phyloP scores from a whole-genome alignment of 2,888 invertebrate genomes.

The Imbricaverruca yamaguchii region DNA sequence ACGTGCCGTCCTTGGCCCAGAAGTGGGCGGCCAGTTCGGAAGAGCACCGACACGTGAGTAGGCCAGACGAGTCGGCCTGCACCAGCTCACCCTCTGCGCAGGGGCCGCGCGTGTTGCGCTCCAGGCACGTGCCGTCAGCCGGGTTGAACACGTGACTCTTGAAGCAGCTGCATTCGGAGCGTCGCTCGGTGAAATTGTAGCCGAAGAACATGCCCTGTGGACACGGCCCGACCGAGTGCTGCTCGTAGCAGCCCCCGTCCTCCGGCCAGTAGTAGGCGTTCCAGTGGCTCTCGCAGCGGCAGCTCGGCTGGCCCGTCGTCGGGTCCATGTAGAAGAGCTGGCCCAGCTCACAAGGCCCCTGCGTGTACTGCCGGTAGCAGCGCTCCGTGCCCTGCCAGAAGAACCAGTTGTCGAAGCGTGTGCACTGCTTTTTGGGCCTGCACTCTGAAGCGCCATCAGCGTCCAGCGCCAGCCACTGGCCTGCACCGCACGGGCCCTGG shows the following conservation, averaged over 20 bases:
- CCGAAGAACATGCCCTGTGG: conserved; percentile 35
- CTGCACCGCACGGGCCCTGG: conserved; percentile 32
- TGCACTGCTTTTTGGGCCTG: conserved; percentile 33
- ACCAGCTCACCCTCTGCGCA: conserved; percentile 35
- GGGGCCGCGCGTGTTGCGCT: conserved; percentile 34
- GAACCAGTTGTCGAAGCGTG: conserved; percentile 35
- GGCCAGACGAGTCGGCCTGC: conserved; percentile 29
- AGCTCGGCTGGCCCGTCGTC: conserved; percentile 34
- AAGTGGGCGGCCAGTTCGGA: conserved; percentile 32
- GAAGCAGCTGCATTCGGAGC: conserved; percentile 35
- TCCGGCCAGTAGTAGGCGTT: conserved; percentile 33
- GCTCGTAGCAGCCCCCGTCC: conserved; percentile 34
- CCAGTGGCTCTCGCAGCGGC: conserved; percentile 34
- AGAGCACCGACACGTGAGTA: conserved; percentile 33
- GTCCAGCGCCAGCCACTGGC: conserved; percentile 33
- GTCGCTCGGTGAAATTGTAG: conserved; percentile 33
- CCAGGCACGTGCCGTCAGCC: conserved; percentile 33
- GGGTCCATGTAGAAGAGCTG: conserved; percentile 35
- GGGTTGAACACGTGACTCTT: conserved; percentile 34
- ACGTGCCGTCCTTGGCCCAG: conserved; percentile 32
- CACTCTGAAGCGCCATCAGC: conserved; percentile 30
- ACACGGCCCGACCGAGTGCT: conserved; percentile 35
- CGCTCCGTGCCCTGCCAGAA: conserved; percentile 34
- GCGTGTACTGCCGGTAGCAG: conserved; percentile 35
- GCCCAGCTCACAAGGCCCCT: conserved; percentile 35